Conservation (phyloP, 2,888 invertebrate genomes). For the Catocala fraxini region DNA sequence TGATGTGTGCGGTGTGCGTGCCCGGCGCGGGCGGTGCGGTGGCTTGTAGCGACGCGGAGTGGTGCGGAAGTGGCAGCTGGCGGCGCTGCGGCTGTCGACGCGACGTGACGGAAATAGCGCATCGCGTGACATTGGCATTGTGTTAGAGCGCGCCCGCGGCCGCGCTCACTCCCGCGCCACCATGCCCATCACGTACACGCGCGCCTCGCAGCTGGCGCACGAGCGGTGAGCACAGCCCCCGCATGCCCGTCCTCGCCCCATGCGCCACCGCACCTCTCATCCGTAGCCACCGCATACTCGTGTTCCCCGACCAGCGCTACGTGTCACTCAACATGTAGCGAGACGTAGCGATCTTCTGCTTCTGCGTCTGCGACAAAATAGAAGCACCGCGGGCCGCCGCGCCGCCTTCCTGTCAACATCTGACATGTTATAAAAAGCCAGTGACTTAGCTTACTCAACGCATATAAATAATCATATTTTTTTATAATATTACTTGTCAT, state of each 20-base stretch:
- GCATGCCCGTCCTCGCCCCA: neutral
- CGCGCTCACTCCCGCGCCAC: conserved; percentile 7
- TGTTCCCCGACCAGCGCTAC: neutral
- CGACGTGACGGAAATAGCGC: conserved; percentile 9
- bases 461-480: no score
- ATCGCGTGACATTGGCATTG: conserved; percentile 65
- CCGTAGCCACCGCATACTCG: no score
- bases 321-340: no score
- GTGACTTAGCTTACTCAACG: no score
- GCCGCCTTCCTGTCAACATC: no score
- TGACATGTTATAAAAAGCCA: no score
- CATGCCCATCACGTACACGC: conserved; percentile 71
- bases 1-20: no score
- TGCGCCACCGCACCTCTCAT: neutral
- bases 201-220: conserved; percentile 61
- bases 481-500: no score
- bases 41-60: conserved; percentile 2
- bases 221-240: conserved; percentile 60
- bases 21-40: neutral
- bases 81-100: neutral
- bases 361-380: no score
- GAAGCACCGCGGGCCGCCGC: no score
- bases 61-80: neutral
- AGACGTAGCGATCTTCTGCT: no score
- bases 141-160: conserved; percentile 7